Conservation (phyloP, 2,888 invertebrate species). For the Pyralis farinalis region DNA sequence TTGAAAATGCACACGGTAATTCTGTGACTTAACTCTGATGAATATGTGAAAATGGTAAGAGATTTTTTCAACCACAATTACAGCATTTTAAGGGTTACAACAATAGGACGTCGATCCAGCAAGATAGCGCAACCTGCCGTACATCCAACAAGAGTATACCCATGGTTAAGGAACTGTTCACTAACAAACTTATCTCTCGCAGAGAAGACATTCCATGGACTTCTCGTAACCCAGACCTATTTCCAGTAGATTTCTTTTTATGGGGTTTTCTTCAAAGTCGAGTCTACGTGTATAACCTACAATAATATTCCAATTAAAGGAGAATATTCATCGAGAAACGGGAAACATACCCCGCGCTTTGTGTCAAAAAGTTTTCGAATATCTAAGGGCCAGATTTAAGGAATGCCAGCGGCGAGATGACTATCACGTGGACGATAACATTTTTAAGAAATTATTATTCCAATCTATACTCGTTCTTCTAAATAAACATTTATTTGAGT, state of each 20-base stretch:
- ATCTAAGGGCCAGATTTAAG: neutral
- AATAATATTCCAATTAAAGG: neutral
- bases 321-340: neutral
- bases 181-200: constrained; percentile 15
- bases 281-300: neutral
- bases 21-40: neutral
- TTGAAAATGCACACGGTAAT: neutral
- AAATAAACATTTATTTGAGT: neutral
- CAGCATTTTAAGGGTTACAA: constrained; percentile 17
- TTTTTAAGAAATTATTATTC: neutral
- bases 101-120: constrained; percentile 16
- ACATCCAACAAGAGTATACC: constrained; percentile 15
- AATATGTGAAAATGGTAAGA: neutral
- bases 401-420: neutral
- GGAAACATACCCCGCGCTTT: neutral
- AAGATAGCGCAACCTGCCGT: constrained; percentile 21
- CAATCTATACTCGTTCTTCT: neutral
- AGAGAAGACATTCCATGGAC: constrained; percentile 13
- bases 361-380: neutral
- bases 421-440: neutral
- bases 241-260: neutral
- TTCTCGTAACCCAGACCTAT: neutral
- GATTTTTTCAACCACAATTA: constrained; percentile 2
- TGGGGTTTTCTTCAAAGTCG: neutral
- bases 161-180: constrained; percentile 17